A percentile compares a stretch with the other conserved stretches of the same genome.
phyloP scores from a whole-genome alignment of 35 echinoderm and acorn worm species.

The Lytechinus pictus region DNA sequence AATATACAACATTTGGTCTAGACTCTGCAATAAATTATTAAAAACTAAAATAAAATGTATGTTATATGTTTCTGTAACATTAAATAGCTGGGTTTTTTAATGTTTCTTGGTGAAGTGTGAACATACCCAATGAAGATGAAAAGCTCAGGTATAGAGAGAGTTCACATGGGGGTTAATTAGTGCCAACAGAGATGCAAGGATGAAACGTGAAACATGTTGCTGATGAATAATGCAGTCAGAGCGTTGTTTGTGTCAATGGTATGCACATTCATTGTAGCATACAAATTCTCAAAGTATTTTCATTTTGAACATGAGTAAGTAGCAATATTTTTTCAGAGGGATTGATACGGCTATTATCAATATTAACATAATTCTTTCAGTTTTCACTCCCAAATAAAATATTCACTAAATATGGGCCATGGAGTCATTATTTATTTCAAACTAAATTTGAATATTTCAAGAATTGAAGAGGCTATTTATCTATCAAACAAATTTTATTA shows the following conservation, averaged over 20 bases:
- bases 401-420: not conserved
- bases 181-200: slow-evolving; percentile 32
- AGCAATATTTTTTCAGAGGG: not conserved
- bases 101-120: not conserved
- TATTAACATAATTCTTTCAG: too few relatives aligned
- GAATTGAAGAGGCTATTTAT: too few relatives aligned
- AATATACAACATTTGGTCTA: too few relatives aligned
- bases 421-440: not conserved
- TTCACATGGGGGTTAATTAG: slow-evolving; percentile 10
- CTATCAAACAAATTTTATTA: too few relatives aligned
- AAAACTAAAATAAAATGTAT: too few relatives aligned
- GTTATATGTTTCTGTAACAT: too few relatives aligned
- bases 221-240: slow-evolving; percentile 31
- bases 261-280: not conserved
- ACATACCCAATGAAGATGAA: not conserved
- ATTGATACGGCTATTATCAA: not conserved
- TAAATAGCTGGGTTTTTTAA: too few relatives aligned
- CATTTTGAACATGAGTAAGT: not conserved
- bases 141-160: not conserved
- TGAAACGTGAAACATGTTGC: slow-evolving; percentile 16
- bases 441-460: too few relatives aligned
- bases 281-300: not conserved
- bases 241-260: slow-evolving; percentile 1
- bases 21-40: too few relatives aligned
- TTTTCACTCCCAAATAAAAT: too few relatives aligned